Evolutionary conservation across 1,140 invertebrate species (phyloP).

Genomic region (Drosophila trapezifrons): DNA sequence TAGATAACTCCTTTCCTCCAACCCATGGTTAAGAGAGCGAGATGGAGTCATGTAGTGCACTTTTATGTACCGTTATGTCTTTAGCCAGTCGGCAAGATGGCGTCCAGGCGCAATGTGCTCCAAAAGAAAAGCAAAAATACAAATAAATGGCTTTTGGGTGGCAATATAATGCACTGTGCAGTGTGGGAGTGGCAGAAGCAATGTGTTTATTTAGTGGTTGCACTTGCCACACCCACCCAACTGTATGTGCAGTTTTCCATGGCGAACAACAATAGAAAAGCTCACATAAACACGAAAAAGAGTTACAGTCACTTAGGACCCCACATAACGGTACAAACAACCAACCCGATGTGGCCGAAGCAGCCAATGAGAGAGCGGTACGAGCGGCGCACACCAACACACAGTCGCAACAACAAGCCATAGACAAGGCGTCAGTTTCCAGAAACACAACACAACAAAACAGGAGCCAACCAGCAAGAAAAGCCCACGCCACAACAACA

Average conservation of each 20-base stretch:
- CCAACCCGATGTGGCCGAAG: slow-evolving; percentile 69
- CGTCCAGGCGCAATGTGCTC: slow-evolving; percentile 23
- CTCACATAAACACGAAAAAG: slow-evolving; percentile 59
- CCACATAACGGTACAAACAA: slow-evolving; percentile 62
- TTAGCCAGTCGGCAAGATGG: slow-evolving; percentile 58
- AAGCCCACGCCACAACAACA: slow-evolving; percentile 64
- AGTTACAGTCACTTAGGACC: slow-evolving; percentile 51
- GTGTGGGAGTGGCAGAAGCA: slow-evolving; percentile 44
- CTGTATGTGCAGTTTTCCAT: slow-evolving; percentile 42
- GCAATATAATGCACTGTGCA: slow-evolving; percentile 19
- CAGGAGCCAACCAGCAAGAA: slow-evolving; percentile 80
- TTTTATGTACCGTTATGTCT: slow-evolving; percentile 53
- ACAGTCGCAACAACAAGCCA: slow-evolving; percentile 31
- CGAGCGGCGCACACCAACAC: slow-evolving; percentile 34
- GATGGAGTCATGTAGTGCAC: slow-evolving; percentile 19
- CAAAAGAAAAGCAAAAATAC: slow-evolving; percentile 42
- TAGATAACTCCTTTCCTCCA: slow-evolving; percentile 6
- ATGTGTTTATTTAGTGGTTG: slow-evolving; percentile 78
- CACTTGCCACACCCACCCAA: slow-evolving; percentile 73
- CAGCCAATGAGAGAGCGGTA: slow-evolving; percentile 69
- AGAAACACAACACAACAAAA: slow-evolving; percentile 82
- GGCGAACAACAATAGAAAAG: slow-evolving; percentile 43
- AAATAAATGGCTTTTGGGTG: slow-evolving; percentile 49
- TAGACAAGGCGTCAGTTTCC: slow-evolving; percentile 75
- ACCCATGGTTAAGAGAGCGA: background rate